Percentiles rank a stretch among this genome's conserved stretches.
phyloP scores from a whole-genome alignment of 2,888 invertebrate species.

The Tachina grossa region DNA sequence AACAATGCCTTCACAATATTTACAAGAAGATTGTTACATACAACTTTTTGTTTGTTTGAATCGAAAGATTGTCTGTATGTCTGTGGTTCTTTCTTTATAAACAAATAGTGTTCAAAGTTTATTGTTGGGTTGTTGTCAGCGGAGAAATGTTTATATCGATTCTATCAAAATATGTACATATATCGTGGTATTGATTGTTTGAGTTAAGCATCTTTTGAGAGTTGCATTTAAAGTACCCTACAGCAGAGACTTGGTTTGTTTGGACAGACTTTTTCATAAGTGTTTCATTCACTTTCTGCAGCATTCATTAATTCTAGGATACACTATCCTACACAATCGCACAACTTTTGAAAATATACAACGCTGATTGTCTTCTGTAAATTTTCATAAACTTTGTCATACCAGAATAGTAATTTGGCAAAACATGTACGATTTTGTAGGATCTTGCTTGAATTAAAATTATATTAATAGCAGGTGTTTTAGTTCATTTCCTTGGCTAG shows the following conservation, averaged over 20 bases:
- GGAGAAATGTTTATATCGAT: slow-evolving; percentile 50
- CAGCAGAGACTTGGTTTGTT: neutral
- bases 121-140: neutral
- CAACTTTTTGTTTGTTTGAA: slow-evolving; percentile 9
- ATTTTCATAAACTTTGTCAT: too few species aligned
- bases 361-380: too few species aligned
- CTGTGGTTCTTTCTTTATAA: slow-evolving; percentile 1
- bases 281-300: neutral
- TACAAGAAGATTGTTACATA: slow-evolving; percentile 49
- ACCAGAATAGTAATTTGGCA: too few species aligned
- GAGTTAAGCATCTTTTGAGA: slow-evolving; percentile 6
- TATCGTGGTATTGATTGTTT: slow-evolving; percentile 54
- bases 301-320: too few species aligned
- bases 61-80: slow-evolving; percentile 8
- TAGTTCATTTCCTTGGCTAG: too few species aligned
- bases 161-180: slow-evolving; percentile 22
- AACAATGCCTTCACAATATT: slow-evolving; percentile 34
- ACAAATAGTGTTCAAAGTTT: slow-evolving; percentile 5
- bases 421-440: too few species aligned
- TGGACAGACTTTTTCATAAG: neutral
- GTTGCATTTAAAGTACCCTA: neutral
- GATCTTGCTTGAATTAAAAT: too few species aligned
- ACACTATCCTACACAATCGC: too few species aligned
- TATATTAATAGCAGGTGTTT: too few species aligned
- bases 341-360: too few species aligned